Evolutionary conservation across 2,797 vertebrate species (phyloP), one percentile per base, ranked within the genome.

Genomic region (Mormyrus hasselquistii): DNA sequence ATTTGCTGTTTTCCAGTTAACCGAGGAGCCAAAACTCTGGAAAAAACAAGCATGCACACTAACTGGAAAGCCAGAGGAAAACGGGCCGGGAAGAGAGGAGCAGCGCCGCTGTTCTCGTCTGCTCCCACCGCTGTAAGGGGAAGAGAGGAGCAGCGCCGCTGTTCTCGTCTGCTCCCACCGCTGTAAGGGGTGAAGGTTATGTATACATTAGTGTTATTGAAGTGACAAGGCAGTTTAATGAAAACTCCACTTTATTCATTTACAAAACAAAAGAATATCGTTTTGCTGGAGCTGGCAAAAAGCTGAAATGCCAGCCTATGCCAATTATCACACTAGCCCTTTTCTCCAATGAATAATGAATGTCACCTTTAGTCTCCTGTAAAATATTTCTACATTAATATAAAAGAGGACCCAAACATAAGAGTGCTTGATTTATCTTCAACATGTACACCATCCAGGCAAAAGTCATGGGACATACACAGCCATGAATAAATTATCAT

Each of bases 371-470:
- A 97, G 97, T 97, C 96, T 97, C 94, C 94, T 94, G 96, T 96
- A 96, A 97, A 97, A 97, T 97, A 97, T 97, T 97, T 96, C 94
- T 96, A 96, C 96, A 96, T 97, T 97, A 97, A 97, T 96, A 97
- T 96, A 97, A 97, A 96, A 96, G 92, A 94, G 90, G 93, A 94
- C 94, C 94, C 95, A 95, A 91, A 92, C 91, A 92, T 92, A 92
- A 90, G 92, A 92, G 90, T 88, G 90, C 95, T 95, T 95, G 96
- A 97, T 96, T 96, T 97, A 96, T 96, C 96, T 96, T 97, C 96
- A 96, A 96, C 95, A 94, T 96, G 96, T 95, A 97, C 96, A 97
- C 96, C 96, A 8, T 41, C 73, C 73, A 41, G 19, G 6, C 38
- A 19, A 47, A 19, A 12, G 76, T 38, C 76, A 49, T 12, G 9